These are phyloP conservation scores for Drosophila cognata DNA, from an alignment of 2,888 invertebrate species.

Conservation along the genomic window DNA sequence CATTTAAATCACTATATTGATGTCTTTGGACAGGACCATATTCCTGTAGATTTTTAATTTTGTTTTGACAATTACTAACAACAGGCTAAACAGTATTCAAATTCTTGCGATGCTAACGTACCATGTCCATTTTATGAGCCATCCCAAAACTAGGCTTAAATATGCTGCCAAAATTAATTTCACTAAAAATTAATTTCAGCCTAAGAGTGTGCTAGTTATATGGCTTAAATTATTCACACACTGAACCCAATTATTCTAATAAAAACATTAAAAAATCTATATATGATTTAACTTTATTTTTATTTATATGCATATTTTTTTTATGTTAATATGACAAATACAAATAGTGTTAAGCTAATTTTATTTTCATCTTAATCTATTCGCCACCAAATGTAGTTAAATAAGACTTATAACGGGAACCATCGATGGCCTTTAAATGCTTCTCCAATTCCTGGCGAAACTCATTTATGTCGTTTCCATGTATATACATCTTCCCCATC, in stretches of 20 bases:
- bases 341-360: no score
- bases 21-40: not conserved
- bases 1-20: not conserved
- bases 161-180: not conserved
- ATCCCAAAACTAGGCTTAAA: not conserved
- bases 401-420: not conserved
- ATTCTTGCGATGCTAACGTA: not conserved
- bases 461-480: not conserved
- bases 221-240: not conserved
- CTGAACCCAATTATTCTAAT: no score
- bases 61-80: not conserved
- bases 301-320: no score
- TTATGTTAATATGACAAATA: no score
- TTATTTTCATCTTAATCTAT: no score
- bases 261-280: no score
- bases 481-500: not conserved
- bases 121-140: not conserved
- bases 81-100: not conserved
- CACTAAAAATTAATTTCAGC: not conserved
- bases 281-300: no score
- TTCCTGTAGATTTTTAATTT: not conserved
- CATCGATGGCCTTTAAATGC: not conserved
- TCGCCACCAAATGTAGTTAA: not conserved
- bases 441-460: slow-evolving; percentile 1
- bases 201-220: not conserved